Evolutionary conservation across 2,113 vertebrate genomes (phyloP).

Genomic region (Sus scrofa): T2T-Sscrofa CM000819.6:131397001-131397500

Average conservation of each 20-base stretch:
- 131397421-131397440: neutral
- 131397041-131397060: neutral
- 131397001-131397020: neutral
- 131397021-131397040: neutral
- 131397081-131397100: neutral
- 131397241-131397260: neutral
- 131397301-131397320: neutral
- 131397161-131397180: neutral
- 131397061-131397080: neutral
- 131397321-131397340: neutral
- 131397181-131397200: neutral
- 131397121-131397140: neutral
- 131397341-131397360: neutral
- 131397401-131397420: neutral
- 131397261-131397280: neutral
- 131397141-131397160: neutral
- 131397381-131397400: neutral
- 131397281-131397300: neutral
- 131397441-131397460: neutral
- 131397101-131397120: neutral
- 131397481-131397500: neutral
- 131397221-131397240: neutral
- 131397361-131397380: neutral
- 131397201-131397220: neutral
- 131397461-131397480: neutral